Evolutionary conservation across 2,113 vertebrate genomes (phyloP).

Genomic region (Gymnarchus niloticus): DNA sequence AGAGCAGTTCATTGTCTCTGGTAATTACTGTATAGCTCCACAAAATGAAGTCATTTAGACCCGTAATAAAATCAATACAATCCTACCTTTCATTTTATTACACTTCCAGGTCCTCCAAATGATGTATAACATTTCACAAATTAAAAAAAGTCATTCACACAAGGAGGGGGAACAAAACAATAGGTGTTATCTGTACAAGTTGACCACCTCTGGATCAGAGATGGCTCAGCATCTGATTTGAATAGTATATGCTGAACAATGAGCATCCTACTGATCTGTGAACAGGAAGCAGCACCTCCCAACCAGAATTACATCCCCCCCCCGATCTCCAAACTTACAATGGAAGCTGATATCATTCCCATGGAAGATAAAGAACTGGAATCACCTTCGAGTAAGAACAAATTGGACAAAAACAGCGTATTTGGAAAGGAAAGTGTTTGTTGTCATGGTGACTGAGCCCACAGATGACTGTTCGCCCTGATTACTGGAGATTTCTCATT

Average conservation of each 20-base stretch:
- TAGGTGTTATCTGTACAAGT: background rate
- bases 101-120: background rate
- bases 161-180: background rate
- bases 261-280: background rate
- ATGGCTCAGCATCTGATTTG: background rate
- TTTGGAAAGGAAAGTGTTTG: slow-evolving; percentile 33
- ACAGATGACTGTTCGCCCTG: slow-evolving; percentile 40
- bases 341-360: slow-evolving; percentile 14
- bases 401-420: slow-evolving; percentile 38
- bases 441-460: slow-evolving; percentile 47
- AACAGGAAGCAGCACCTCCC: slow-evolving; percentile 11
- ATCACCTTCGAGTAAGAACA: slow-evolving; percentile 30
- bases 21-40: background rate
- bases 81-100: background rate
- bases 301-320: background rate
- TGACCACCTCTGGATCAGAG: background rate
- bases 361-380: slow-evolving; percentile 14
- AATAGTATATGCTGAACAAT: slow-evolving; percentile 4
- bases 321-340: slow-evolving; percentile 1
- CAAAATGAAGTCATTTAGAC: background rate
- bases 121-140: background rate
- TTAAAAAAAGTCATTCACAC: background rate
- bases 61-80: background rate
- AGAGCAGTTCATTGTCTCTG: background rate
- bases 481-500: slow-evolving; percentile 35